A percentile compares a stretch with the other conserved stretches of the same genome.
These are phyloP conservation scores for Tetrapedia diversipes DNA, from an alignment of 2,888 invertebrate genomes.

Conservation along the genomic window DNA sequence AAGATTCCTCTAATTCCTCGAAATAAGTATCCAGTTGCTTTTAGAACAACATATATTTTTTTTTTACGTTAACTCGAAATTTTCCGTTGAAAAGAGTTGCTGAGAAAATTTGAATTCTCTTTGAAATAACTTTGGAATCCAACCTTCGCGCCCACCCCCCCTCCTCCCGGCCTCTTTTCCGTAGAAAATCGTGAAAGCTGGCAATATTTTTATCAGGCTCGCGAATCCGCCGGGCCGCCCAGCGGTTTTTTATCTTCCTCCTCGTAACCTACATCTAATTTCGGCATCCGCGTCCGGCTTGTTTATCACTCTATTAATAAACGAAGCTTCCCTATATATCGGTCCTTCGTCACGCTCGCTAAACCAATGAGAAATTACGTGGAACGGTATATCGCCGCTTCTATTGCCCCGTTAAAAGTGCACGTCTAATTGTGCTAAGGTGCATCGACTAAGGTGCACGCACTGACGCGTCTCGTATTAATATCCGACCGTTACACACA, in stretches of 20 bases:
- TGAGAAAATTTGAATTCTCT: background rate
- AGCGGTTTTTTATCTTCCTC: slow-evolving; percentile 39
- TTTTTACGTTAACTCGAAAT: too few species aligned
- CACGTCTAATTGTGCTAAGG: slow-evolving; percentile 32
- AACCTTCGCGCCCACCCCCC: background rate
- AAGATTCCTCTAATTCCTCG: too few species aligned
- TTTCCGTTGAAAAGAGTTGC: too few species aligned
- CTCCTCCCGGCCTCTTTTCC: too few species aligned
- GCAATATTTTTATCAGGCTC: slow-evolving; percentile 22
- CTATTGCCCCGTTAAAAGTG: slow-evolving; percentile 26
- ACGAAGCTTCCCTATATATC: slow-evolving; percentile 45
- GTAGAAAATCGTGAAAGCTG: slow-evolving; percentile 5
- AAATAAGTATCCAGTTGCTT: too few species aligned
- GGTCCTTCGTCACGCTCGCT: slow-evolving; percentile 48
- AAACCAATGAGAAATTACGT: slow-evolving; percentile 48
- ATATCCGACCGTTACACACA: slow-evolving; percentile 17
- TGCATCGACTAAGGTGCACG: slow-evolving; percentile 18
- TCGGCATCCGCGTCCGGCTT: slow-evolving; percentile 43
- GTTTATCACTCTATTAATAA: slow-evolving; percentile 60
- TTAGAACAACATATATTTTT: too few species aligned
- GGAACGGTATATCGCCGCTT: slow-evolving; percentile 21
- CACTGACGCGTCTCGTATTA: slow-evolving; percentile 32
- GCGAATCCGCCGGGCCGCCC: slow-evolving; percentile 3
- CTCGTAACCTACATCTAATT: slow-evolving; percentile 52
- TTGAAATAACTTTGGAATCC: background rate